A percentile compares a stretch with the other conserved stretches of the same genome.
Conservation (phyloP, 2,797 vertebrate species). For the Dipus sagitta region DNA sequence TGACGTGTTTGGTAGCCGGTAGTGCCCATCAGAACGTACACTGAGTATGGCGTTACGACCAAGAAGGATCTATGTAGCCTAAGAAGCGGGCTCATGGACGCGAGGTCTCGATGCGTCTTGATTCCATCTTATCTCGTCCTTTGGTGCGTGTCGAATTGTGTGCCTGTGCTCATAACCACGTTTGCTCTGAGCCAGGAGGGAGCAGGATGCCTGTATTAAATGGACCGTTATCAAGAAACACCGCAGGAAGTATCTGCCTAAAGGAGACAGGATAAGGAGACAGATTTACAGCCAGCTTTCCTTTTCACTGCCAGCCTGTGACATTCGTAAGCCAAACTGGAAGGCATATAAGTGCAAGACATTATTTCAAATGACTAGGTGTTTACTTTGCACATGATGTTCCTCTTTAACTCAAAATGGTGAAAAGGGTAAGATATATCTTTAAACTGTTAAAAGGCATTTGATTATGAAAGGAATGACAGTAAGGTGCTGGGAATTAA, state of each 20-base stretch:
- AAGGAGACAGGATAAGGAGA: slow-evolving; percentile 3
- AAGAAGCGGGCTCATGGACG: neutral
- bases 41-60: neutral
- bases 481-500: slow-evolving; percentile 69
- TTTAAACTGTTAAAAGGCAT: slow-evolving; percentile 70
- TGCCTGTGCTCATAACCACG: neutral
- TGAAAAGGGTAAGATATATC: slow-evolving; percentile 68
- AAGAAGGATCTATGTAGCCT: neutral
- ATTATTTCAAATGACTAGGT: slow-evolving; percentile 64
- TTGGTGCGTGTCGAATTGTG: neutral
- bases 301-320: neutral
- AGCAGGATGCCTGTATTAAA: slow-evolving; percentile 42
- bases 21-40: too few relatives aligned
- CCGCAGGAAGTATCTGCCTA: neutral
- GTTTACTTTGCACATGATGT: slow-evolving; percentile 59
- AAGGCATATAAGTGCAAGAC: slow-evolving; percentile 12
- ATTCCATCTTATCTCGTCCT: neutral
- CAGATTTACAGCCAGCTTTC: neutral
- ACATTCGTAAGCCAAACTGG: slow-evolving; percentile 7
- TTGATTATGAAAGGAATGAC: slow-evolving; percentile 66
- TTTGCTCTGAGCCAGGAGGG: neutral
- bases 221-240: neutral
- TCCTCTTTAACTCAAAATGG: slow-evolving; percentile 72
- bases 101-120: neutral
- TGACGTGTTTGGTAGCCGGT: neutral